Evolutionary conservation across 2,113 vertebrate species (phyloP).

Genomic region (Pelobates fuscus): DNA sequence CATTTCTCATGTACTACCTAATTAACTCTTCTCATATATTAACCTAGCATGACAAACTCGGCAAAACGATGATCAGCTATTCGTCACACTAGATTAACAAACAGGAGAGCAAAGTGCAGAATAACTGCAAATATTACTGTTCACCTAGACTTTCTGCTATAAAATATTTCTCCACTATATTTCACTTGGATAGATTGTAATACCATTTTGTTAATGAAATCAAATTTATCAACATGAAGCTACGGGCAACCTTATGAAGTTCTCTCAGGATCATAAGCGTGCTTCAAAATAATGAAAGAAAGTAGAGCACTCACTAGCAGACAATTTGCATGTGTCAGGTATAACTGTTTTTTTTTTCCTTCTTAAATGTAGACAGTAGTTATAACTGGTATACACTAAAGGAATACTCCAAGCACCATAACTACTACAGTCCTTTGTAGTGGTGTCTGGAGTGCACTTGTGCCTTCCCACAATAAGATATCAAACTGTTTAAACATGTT

Average conservation of each 20-base stretch:
- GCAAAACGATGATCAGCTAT: conserved; percentile 16
- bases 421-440: no score
- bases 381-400: no score
- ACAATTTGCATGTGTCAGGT: no score
- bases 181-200: conserved; percentile 13
- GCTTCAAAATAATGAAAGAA: neutral
- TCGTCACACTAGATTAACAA: conserved; percentile 12
- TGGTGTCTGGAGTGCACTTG: no score
- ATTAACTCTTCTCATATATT: conserved; percentile 15
- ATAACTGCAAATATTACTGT: conserved; percentile 1
- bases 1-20: conserved; percentile 20
- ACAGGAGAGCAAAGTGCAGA: conserved; percentile 1
- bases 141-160: neutral
- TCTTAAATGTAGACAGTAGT: no score
- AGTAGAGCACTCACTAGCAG: no score
- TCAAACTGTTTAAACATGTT: no score
- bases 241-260: neutral
- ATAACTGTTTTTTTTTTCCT: no score
- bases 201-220: conserved; percentile 8
- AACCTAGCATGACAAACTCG: conserved; percentile 2
- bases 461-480: no score
- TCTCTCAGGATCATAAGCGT: neutral
- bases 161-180: conserved; percentile 4
- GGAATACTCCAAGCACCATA: no score
- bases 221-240: conserved; percentile 9